Base-by-base conservation (phyloP, 2,797 vertebrate species). In the Neopelma chrysocephalum region DNA sequence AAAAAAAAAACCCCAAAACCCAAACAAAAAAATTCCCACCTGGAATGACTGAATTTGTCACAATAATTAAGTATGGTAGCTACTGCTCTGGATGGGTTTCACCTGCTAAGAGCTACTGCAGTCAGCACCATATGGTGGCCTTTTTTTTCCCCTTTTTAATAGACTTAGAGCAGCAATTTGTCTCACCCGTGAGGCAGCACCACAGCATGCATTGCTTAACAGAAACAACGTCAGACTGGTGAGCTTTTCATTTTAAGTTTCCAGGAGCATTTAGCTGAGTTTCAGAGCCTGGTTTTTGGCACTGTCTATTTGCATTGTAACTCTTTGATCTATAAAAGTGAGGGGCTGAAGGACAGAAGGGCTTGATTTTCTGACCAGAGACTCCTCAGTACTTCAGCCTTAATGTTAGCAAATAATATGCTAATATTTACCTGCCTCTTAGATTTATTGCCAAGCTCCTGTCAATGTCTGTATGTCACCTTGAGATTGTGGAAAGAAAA, bases 81-180 rank as follows among this genome's bases (percentile, higher is more conserved):
- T 92, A 17, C 81, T 87, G 81, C 62, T 95, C 65, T 93, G 93
- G 97, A 96, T 97, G 97, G 87, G 61, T 98, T 98, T 97, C 93
- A 96, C 98, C 97, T 97, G 98, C 97, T 98, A 96, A 98, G 97
- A 97, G 97, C 94, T 91, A 95, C 95, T 87, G 95, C 96, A 97
- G 97, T 97, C 97, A 96, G 96, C 96, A 96, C 97, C 97, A 97
- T 96, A 97, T 97, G 95, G 97, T 93, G 95, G 86, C 77, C 69
- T 90, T 93, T 88, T 93, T 82, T 80, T 40, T 0, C 2, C 20
- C 6, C 29, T 97, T 97, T 98, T 96, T 96, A 98, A 98, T 98
- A 98, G 95, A 94, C 98, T 96, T 96, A 77, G 9, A 96, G 91
- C 93, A 94, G 92, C 93, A 96, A 95, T 96, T 97, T 90, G 81